These are phyloP conservation scores for Dione juno DNA, from an alignment of 2,888 invertebrate species.

Conservation along the genomic window DNA sequence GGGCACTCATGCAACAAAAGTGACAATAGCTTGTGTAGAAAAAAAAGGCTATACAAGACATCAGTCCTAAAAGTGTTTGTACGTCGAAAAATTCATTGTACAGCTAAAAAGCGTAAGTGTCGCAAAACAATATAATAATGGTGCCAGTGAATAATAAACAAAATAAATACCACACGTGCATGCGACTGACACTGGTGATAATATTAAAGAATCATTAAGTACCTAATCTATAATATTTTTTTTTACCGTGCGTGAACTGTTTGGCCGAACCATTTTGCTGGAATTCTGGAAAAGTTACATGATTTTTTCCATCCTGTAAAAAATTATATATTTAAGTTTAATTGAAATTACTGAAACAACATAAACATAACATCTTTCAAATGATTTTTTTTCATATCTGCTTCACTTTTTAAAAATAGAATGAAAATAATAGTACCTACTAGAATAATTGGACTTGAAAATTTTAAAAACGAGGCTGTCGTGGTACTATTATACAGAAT, in stretches of 20 bases:
- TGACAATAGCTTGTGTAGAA: constrained; percentile 25
- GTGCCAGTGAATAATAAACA: constrained; percentile 48
- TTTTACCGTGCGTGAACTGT: constrained; percentile 94
- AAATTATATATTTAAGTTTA: constrained; percentile 26
- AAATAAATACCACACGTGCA: constrained; percentile 79
- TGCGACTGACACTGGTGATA: constrained; percentile 81
- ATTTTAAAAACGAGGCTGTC: too few species aligned
- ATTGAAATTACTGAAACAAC: too few species aligned
- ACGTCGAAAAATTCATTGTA: not conserved
- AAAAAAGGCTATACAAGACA: not conserved
- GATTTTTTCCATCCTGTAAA: constrained; percentile 92
- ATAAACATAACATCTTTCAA: too few species aligned
- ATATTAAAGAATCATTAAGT: constrained; percentile 80
- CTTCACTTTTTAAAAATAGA: too few species aligned
- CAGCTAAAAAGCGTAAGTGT: constrained; percentile 30
- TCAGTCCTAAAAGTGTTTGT: constrained; percentile 10
- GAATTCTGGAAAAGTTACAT: constrained; percentile 95
- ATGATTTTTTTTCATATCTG: too few species aligned
- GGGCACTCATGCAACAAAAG: constrained; percentile 28
- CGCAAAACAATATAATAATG: constrained; percentile 43
- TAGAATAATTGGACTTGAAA: too few species aligned
- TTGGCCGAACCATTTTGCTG: constrained; percentile 95
- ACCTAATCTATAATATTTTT: constrained; percentile 87
- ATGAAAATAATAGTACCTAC: too few species aligned
- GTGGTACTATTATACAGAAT: too few species aligned